Evolutionary conservation across 2,797 vertebrate species (phyloP).

Genomic region (Selene dorsalis): DNA sequence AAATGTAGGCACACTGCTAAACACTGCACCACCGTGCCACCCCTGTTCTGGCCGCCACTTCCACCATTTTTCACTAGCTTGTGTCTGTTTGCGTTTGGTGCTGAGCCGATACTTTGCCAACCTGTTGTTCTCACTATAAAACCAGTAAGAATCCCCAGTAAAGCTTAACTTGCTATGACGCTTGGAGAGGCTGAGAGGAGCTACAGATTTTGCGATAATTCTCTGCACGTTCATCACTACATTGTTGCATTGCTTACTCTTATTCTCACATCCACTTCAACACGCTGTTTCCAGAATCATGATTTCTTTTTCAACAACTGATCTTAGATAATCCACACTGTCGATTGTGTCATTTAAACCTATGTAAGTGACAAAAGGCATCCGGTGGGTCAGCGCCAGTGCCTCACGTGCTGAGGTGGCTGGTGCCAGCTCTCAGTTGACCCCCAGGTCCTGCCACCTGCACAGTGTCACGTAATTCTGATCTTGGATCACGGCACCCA

Average conservation of each 20-base stretch:
- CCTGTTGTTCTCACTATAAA: background rate
- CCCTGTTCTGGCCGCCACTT: no score
- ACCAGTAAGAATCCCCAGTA: background rate
- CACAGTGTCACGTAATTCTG: conserved; percentile 74
- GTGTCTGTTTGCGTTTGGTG: background rate
- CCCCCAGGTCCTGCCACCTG: conserved; percentile 60
- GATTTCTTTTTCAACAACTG: background rate
- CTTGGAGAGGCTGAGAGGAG: background rate
- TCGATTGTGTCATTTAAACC: conserved; percentile 8
- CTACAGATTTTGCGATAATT: background rate
- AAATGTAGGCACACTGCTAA: background rate
- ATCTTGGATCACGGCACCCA: conserved; percentile 29
- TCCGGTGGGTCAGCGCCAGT: conserved; percentile 37
- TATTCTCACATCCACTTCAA: background rate
- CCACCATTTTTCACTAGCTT: no score
- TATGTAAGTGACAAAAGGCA: background rate
- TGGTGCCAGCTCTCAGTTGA: conserved; percentile 33
- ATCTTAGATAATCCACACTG: background rate
- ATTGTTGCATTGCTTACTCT: background rate
- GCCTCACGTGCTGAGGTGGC: conserved; percentile 30
- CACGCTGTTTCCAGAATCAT: background rate
- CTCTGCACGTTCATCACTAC: background rate
- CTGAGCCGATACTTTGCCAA: background rate
- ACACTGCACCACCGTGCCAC: background rate
- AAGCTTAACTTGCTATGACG: background rate